Base-by-base conservation (phyloP, 2,888 invertebrate genomes). In the Phytoseiulus persimilis region DNA sequence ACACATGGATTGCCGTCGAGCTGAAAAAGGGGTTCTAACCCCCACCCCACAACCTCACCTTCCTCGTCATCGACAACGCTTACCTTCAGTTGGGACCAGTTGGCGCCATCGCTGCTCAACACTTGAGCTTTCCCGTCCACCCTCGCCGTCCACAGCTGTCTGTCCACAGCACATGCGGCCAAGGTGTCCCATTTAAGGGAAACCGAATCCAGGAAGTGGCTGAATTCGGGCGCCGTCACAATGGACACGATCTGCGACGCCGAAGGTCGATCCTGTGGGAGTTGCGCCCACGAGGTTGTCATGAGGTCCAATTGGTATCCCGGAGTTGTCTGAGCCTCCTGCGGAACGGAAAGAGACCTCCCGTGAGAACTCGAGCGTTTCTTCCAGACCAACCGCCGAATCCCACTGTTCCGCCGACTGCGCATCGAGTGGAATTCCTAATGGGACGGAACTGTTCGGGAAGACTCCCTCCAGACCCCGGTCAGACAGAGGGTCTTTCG, bases 161-260 rank as follows among this genome's bases (percentile, higher is more conserved):
- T 90, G 32, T 87, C 91, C 89, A 90, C 90, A 9, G 91, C 91
- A 90, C 91, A 90, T 11, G 91, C 84, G 23, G 91, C 90, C 46
- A 90, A 90, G 90, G 90, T 90, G 32, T 90, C 90, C 45, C 92
- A 92, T 89, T 95, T 95, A 90, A 97, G 93, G 0, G 95, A 94
- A 83, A 96, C 94, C 90, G 96, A 95, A 92, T 97, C 97, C 90
- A 95, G 93, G 83, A 97, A 93, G 93, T 96, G 96, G n/a, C 95
- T 95, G 93, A 96, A 97, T 94, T 99, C 98, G 0, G 98, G 97
- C 0, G 97, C 97, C 1, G 96, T 95, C 0, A 96, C 95, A 90
- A 97, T 96, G 0, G 96, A 96, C n/a, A 98, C 97, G 39, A 98
- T 95, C 92, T 98, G 97, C 91, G 96, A 96, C 6, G 98, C 97